A percentile compares a stretch with the other conserved stretches of the same genome.
Conservation (phyloP, 2,888 invertebrate species). For the Macrophya alboannulata region DNA sequence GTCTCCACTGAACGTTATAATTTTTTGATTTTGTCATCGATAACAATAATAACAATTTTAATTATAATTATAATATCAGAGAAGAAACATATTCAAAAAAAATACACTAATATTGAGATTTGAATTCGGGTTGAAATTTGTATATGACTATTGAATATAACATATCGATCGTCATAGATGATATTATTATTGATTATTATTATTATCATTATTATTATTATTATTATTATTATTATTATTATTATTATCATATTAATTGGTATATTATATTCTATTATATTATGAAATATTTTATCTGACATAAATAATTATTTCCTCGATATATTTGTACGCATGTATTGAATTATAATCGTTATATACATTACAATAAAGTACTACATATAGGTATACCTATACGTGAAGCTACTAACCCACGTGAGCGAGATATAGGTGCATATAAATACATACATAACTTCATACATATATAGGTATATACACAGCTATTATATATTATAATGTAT, state of each 20-base stretch:
- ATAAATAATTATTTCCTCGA: background rate
- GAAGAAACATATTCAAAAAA: background rate
- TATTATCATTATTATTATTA: slow-evolving; percentile 32
- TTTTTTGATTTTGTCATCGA: background rate
- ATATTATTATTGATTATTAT: slow-evolving; percentile 39
- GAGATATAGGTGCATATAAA: background rate
- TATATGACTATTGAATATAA: background rate
- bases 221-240: slow-evolving; percentile 32
- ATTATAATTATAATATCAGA: background rate
- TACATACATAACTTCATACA: background rate
- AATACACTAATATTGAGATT: background rate
- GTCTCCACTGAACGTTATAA: background rate
- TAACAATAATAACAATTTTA: background rate
- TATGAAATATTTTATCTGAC: slow-evolving; percentile 15
- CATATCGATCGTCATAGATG: background rate
- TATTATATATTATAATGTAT: no score
- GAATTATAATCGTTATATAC: background rate
- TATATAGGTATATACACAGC: no score
- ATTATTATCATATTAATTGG: slow-evolving; percentile 19
- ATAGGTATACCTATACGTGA: background rate
- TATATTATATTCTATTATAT: background rate
- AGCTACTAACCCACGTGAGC: no score
- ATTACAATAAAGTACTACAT: background rate
- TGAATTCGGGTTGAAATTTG: background rate
- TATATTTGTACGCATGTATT: background rate